A percentile compares a stretch with the other conserved stretches of the same genome.
phyloP scores from a whole-genome alignment of 2,797 vertebrate species.

The Chiloscyllium punctatum region DNA sequence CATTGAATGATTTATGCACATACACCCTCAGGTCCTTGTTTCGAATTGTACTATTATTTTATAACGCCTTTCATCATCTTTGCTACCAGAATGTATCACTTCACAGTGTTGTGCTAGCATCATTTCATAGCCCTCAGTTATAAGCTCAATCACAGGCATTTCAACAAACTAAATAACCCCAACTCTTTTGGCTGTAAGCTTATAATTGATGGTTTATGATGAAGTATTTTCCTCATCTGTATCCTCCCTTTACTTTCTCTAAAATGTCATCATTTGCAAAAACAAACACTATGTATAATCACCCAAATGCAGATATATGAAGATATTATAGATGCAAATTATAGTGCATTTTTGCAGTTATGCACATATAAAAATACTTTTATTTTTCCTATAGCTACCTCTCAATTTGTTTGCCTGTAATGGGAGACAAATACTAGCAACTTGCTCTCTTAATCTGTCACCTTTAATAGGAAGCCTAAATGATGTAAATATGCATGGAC shows the following conservation, averaged over 20 bases:
- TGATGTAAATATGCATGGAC: not conserved
- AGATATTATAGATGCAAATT: not conserved
- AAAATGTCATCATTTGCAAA: not conserved
- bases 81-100: too few relatives aligned
- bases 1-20: too few relatives aligned
- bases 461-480: not conserved
- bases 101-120: not conserved
- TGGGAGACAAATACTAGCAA: not conserved
- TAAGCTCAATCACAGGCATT: too few relatives aligned
- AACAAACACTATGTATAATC: not conserved
- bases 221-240: not conserved
- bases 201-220: not conserved
- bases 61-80: too few relatives aligned
- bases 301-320: not conserved
- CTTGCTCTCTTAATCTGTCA: not conserved
- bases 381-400: not conserved
- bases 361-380: not conserved
- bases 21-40: too few relatives aligned
- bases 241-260: not conserved
- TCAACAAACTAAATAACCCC: too few relatives aligned
- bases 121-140: not conserved
- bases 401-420: not conserved
- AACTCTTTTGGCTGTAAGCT: not conserved
- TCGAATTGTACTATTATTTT: too few relatives aligned
- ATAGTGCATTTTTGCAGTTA: not conserved